Evolutionary conservation across 2,888 invertebrate genomes (phyloP).

Genomic region (Drosophila sordidapex): DNA sequence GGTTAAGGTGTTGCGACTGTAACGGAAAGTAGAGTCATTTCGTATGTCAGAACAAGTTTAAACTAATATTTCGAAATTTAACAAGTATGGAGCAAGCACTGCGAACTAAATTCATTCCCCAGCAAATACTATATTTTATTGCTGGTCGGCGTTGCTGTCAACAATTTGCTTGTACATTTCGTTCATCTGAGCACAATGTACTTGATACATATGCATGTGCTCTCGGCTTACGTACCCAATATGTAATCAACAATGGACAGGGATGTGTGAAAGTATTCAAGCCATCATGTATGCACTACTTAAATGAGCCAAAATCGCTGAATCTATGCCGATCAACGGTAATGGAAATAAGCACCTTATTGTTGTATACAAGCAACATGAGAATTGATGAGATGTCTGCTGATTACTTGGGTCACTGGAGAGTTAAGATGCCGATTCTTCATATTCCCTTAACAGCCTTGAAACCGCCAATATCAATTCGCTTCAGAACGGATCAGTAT

Average conservation of each 20-base stretch:
- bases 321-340: slow-evolving; percentile 20
- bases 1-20: slow-evolving; percentile 1
- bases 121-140: slow-evolving; percentile 65
- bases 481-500: slow-evolving; percentile 10
- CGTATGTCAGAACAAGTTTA: slow-evolving; percentile 1
- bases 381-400: slow-evolving; percentile 11
- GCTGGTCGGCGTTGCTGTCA: slow-evolving; percentile 68
- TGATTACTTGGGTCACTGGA: slow-evolving; percentile 6
- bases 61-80: not conserved
- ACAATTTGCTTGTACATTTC: slow-evolving; percentile 58
- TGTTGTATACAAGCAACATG: slow-evolving; percentile 15
- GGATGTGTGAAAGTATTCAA: slow-evolving; percentile 59
- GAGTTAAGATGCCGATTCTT: slow-evolving; percentile 6
- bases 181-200: slow-evolving; percentile 39
- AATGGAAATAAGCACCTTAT: slow-evolving; percentile 27
- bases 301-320: slow-evolving; percentile 57
- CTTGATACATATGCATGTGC: slow-evolving; percentile 21
- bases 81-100: slow-evolving; percentile 44
- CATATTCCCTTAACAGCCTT: slow-evolving; percentile 13
- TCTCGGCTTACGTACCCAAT: slow-evolving; percentile 50
- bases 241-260: slow-evolving; percentile 33
- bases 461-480: not conserved
- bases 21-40: slow-evolving; percentile 37
- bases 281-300: slow-evolving; percentile 51
- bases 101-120: slow-evolving; percentile 49